phyloP scores from a whole-genome alignment of 2,888 invertebrate genomes.

The Syritta pipiens region DNA sequence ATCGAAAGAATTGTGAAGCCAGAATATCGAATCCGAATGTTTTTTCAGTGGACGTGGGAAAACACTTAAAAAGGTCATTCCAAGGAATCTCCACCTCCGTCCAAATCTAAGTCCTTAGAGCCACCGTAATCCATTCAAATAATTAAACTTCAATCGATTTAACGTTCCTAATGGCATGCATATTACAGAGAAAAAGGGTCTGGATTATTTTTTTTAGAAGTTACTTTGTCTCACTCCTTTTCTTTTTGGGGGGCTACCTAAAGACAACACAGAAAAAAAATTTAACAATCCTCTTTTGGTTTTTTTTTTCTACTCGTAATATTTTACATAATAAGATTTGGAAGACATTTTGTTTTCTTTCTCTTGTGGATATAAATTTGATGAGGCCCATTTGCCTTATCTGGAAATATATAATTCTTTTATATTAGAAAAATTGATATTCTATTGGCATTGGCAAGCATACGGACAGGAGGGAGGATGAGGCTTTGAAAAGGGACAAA shows the following conservation, averaged over 20 bases:
- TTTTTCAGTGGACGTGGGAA: constrained; percentile 30
- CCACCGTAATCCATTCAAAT: constrained; percentile 55
- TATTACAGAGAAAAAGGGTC: constrained; percentile 31
- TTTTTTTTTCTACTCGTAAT: constrained; percentile 32
- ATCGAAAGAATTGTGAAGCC: constrained; percentile 35
- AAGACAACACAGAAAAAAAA: not conserved
- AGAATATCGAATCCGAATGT: constrained; percentile 9
- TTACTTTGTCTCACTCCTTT: not conserved
- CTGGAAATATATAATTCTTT: constrained; percentile 27
- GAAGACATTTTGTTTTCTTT: constrained; percentile 17
- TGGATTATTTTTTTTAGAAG: constrained; percentile 21
- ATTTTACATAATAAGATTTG: constrained; percentile 24
- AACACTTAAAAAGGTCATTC: constrained; percentile 39
- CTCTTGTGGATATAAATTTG: constrained; percentile 21
- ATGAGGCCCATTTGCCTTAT: constrained; percentile 40
- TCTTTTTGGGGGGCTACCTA: too few species aligned
- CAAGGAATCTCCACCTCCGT: not conserved
- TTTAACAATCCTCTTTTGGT: not conserved
- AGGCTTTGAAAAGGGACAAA: constrained; percentile 28
- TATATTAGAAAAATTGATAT: constrained; percentile 23
- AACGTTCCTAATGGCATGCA: constrained; percentile 47
- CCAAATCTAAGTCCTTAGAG: constrained; percentile 31
- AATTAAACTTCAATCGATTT: constrained; percentile 64
- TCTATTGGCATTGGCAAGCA: constrained; percentile 17
- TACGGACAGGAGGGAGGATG: constrained; percentile 15